phyloP scores from a whole-genome alignment of 64 coral and sea anemone species.

The Actinia tenebrosa region DNA sequence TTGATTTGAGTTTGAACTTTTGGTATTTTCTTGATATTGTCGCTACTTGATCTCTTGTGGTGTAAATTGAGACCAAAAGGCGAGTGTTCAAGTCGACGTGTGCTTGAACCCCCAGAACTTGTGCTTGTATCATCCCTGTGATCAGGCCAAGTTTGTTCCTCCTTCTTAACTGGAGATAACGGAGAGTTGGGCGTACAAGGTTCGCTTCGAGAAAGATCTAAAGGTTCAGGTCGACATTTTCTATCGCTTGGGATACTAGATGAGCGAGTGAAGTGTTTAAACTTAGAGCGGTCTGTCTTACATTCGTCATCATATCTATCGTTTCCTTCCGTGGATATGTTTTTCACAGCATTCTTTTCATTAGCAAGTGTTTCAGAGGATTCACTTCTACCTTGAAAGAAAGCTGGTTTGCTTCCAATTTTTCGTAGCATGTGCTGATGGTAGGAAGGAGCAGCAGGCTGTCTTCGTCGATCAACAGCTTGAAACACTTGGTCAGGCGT shows the following conservation, averaged over 20 bases:
- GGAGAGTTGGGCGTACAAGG: conserved; percentile 44
- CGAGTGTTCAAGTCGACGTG: conserved; percentile 75
- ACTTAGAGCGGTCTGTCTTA: conserved; percentile 25
- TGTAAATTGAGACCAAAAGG: conserved; percentile 91
- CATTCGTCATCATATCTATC: conserved; percentile 29
- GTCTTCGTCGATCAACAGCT: conserved; percentile 82
- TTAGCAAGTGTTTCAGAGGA: background rate
- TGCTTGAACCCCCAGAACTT: conserved; percentile 34
- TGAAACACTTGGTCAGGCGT: conserved; percentile 89
- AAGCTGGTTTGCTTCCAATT: conserved; percentile 52
- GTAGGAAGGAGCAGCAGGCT: conserved; percentile 93
- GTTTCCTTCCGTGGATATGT: background rate
- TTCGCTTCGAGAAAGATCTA: conserved; percentile 39
- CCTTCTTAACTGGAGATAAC: conserved; percentile 26
- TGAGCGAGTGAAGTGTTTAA: background rate
- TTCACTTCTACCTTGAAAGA: conserved; percentile 44
- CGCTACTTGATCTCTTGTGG: conserved; percentile 58
- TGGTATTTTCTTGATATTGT: conserved; percentile 42
- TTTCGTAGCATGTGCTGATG: conserved; percentile 92
- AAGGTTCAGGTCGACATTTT: background rate
- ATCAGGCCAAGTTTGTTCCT: conserved; percentile 45
- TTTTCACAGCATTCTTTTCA: background rate
- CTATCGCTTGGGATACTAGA: background rate
- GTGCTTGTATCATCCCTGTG: conserved; percentile 61
- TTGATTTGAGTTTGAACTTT: background rate